Conservation (phyloP, 2,797 vertebrate genomes). For the Acipenser ruthenus region DNA sequence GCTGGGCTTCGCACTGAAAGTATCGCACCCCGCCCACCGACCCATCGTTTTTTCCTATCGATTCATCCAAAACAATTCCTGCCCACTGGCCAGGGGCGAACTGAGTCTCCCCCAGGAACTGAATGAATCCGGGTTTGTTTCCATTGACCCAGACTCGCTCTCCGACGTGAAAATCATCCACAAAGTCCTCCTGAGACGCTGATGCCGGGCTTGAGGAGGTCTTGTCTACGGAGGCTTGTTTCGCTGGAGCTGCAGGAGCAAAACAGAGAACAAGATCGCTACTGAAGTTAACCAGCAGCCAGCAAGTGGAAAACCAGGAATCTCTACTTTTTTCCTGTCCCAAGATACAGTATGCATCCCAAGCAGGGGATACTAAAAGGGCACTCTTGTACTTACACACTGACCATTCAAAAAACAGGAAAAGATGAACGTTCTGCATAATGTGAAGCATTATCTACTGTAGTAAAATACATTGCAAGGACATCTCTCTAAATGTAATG, state of each 20-base stretch:
- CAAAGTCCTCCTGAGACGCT: constrained; percentile 62
- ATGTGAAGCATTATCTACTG: too few species aligned
- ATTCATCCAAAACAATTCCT: constrained; percentile 88
- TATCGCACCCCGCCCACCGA: constrained; percentile 91
- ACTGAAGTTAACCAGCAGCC: too few species aligned
- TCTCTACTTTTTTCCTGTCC: too few species aligned
- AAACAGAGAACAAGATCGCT: constrained; percentile 5
- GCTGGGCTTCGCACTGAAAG: constrained; percentile 88
- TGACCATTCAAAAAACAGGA: too few species aligned
- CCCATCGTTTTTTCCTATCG: constrained; percentile 94
- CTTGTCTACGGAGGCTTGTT: constrained; percentile 57
- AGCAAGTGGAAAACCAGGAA: too few species aligned
- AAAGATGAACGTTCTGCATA: too few species aligned
- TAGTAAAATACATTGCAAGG: too few species aligned
- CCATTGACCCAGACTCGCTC: constrained; percentile 96
- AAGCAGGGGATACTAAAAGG: too few species aligned
- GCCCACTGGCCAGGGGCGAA: constrained; percentile 98
- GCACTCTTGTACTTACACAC: too few species aligned
- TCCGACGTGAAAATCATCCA: constrained; percentile 78
- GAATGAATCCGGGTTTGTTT: constrained; percentile 86
- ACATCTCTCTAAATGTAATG: too few species aligned
- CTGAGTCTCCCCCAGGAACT: constrained; percentile 92
- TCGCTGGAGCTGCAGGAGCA: constrained; percentile 37
- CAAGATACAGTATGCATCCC: too few species aligned
- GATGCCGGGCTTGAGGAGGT: constrained; percentile 43